Conservation (phyloP, 1,140 invertebrate species). For the Conopomorpha cramerella region DNA sequence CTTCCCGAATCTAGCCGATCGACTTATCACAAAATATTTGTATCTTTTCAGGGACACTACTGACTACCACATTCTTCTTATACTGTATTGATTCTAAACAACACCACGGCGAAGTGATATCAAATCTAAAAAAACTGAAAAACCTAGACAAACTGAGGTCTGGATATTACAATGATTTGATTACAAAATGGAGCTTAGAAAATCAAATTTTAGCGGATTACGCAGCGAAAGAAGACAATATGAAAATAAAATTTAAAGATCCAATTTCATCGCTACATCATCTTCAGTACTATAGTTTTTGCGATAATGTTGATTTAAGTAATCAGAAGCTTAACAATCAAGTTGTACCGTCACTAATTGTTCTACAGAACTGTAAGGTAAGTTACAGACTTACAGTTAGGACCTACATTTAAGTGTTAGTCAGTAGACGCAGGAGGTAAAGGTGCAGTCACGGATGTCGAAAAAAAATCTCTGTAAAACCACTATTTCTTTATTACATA, state of each 20-base stretch:
- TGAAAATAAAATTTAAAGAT: slow-evolving; percentile 18
- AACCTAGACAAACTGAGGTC: slow-evolving; percentile 70
- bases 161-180: slow-evolving; percentile 80
- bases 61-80: slow-evolving; percentile 78
- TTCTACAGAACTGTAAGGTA: slow-evolving; percentile 45
- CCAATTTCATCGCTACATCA: slow-evolving; percentile 30
- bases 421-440: no score
- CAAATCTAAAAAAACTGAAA: slow-evolving; percentile 67
- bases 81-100: slow-evolving; percentile 68
- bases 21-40: no score
- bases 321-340: slow-evolving; percentile 31
- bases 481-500: no score
- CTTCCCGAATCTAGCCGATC: no score
- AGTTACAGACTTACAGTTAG: no score
- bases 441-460: no score
- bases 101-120: slow-evolving; percentile 66
- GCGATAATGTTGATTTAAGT: slow-evolving; percentile 33
- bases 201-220: slow-evolving; percentile 41
- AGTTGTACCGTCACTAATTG: slow-evolving; percentile 22
- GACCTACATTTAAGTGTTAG: no score
- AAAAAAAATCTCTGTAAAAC: no score
- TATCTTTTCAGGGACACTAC: slow-evolving; percentile 74
- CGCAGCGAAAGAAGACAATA: slow-evolving; percentile 10
- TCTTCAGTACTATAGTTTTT: slow-evolving; percentile 40
- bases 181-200: slow-evolving; percentile 66